A percentile compares a stretch with the other conserved stretches of the same genome.
These are phyloP conservation scores for Napeogenes inachia DNA, from an alignment of 2,888 invertebrate species.

Conservation along the genomic window DNA sequence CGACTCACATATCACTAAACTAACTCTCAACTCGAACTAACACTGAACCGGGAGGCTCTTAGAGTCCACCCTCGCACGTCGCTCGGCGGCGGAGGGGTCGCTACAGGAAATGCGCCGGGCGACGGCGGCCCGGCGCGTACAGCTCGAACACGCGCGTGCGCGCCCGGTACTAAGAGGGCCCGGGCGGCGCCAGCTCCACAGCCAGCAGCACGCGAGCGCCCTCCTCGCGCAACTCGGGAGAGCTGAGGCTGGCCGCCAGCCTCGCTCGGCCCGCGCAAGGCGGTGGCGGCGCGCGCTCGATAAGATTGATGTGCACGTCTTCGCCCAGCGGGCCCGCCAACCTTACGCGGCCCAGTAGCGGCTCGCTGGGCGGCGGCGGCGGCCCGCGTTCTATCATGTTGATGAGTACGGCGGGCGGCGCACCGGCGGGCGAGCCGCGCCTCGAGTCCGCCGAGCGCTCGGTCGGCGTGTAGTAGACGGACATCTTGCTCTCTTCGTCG, in stretches of 20 bases:
- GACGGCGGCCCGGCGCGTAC: slow-evolving; percentile 60
- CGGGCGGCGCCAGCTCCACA: slow-evolving; percentile 53
- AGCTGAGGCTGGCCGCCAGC: slow-evolving; percentile 62
- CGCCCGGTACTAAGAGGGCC: slow-evolving; percentile 69
- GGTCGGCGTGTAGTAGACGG: slow-evolving; percentile 90
- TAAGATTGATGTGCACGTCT: slow-evolving; percentile 80
- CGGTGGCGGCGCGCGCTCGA: slow-evolving; percentile 61
- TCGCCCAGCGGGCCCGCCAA: slow-evolving; percentile 72
- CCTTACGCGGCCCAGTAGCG: slow-evolving; percentile 74
- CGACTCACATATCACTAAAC: slow-evolving; percentile 25
- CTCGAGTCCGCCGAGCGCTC: slow-evolving; percentile 79
- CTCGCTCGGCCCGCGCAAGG: slow-evolving; percentile 46
- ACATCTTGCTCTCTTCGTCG: slow-evolving; percentile 83
- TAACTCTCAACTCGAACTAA: slow-evolving; percentile 59
- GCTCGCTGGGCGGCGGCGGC: slow-evolving; percentile 65
- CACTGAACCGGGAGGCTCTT: slow-evolving; percentile 64
- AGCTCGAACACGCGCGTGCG: slow-evolving; percentile 71
- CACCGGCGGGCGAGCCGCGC: slow-evolving; percentile 59
- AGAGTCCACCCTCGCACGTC: slow-evolving; percentile 51
- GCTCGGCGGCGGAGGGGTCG: slow-evolving; percentile 9
- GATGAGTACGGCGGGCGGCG: slow-evolving; percentile 78
- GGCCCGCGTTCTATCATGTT: slow-evolving; percentile 74
- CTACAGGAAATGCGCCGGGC: slow-evolving; percentile 33
- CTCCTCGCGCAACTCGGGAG: slow-evolving; percentile 60
- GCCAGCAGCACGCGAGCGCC: slow-evolving; percentile 62